A percentile compares a stretch with the other conserved stretches of the same genome.
Conservation (phyloP, 2,797 vertebrate genomes). For the Arctocebus calabarensis region DNA sequence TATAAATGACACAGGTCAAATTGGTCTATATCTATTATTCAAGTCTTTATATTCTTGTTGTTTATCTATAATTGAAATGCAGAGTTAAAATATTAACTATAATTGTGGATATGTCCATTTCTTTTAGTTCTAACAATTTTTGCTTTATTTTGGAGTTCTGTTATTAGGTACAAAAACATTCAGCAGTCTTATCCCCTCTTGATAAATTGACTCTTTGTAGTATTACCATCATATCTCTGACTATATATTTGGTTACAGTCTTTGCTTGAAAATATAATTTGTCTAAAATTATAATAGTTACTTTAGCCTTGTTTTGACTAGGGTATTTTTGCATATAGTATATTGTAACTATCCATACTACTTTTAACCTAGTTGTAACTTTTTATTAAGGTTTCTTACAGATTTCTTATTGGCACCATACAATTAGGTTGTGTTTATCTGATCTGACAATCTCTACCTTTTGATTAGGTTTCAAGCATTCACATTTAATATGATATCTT, state of each 20-base stretch:
- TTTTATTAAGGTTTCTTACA: not conserved
- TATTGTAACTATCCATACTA: not conserved
- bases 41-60: not conserved
- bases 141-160: not conserved
- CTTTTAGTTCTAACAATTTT: not conserved
- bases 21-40: not conserved
- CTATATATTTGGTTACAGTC: not conserved
- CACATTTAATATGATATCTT: not conserved
- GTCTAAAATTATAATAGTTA: not conserved
- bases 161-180: not conserved
- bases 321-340: not conserved
- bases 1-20: not conserved
- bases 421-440: not conserved
- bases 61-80: not conserved
- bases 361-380: not conserved
- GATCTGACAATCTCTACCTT: not conserved
- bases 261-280: conserved; percentile 8
- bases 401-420: not conserved
- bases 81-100: not conserved
- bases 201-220: not conserved
- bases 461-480: not conserved
- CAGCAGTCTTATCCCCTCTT: not conserved
- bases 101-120: not conserved
- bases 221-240: not conserved
- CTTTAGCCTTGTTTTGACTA: not conserved